Evolutionary conservation across 2,797 vertebrate species (phyloP), one percentile per base, ranked within the genome.

Genomic region (Vireo griseus): DNA sequence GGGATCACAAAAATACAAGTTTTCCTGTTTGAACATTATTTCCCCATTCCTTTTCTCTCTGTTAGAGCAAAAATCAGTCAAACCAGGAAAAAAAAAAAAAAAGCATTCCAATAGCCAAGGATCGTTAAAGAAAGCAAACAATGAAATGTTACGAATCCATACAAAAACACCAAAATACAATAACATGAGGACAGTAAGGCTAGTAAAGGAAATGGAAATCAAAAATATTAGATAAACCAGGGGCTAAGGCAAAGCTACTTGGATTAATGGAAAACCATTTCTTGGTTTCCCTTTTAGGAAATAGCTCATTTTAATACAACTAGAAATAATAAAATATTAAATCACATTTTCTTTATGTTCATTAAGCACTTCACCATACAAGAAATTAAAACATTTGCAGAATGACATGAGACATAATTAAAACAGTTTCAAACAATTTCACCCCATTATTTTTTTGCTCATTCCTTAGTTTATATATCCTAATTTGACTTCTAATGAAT

Each of bases 401-500:
- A 21, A 92, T 76, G 33, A 68, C 52, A 90, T 24, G 42, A 66
- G 69, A 93, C 29, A 55, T 77, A 97, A 97, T 89, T 96, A 95
- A 97, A 88, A 54, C 78, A 80, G 69, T 90, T 93, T 91, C 81
- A 91, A 94, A 90, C 54, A 76, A 72, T 73, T 94, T 97, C 66
- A 63, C 31, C 29, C 39, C n/a, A 62, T 33, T 90, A 55, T 37
- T 90, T 88, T 90, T 96, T 87, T 86, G 28, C 50, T 95, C 63
- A 44, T 77, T 76, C 59, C 29, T 67, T 84, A 90, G 62, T 91
- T 91, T 93, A 90, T 90, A 91, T 86, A 96, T 57, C 39, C 55
- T 95, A 73, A 94, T 94, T 88, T 95, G 75, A 86, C 81, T 92
- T 95, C 45, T 54, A 93, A 91, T 83, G n/a, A 90, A 52, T 51